Base-by-base conservation (phyloP, 2,797 vertebrate genomes). In the Sciurus carolinensis region DNA sequence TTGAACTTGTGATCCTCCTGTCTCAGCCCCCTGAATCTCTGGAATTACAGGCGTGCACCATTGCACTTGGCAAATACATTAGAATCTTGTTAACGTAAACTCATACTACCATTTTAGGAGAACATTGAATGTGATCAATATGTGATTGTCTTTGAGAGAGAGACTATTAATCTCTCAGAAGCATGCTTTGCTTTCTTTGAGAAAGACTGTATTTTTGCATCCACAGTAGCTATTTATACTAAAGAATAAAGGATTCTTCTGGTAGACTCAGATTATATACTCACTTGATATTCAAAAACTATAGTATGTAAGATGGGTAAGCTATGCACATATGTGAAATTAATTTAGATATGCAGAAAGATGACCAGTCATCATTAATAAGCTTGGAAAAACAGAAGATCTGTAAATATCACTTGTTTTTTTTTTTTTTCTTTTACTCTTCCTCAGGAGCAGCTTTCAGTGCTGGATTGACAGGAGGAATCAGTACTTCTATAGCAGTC, bases 401-500 rank as follows among this genome's bases (percentile, higher is more conserved):
- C 57, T 33, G 7, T 84, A 28, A 93, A n/a, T 1, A 1, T 71
- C 5, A 24, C 76, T 57, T 33, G 71, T 3, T 33, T 15, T 13
- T 2, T n/a, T n/a, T 3, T 33, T 15, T 13, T 95, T 96, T 80
- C 91, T 62, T 73, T 59, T 39, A 36, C 39, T 36, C 20, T 1
- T 50, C 62, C 33, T 36, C 96, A 99, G 99, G 99, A 94, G 99
- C 99, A 76, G 99, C 99, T 1, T 99, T 99, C 98, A 99, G 99
- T 96, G 99, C 99, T 13, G 99, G 99, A 95, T 96, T 99, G 97
- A 99, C 99, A 0, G 99, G 99, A 92, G 99, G 99, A 94, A 99
- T 99, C 98, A 99, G 99, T 89, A 99, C 99, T 3, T 99, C 99
- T 4, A 99, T 99, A 97, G 99, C 99, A 5, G 99, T 99, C 77